Percentiles rank a stretch among this genome's conserved stretches.
phyloP scores from a whole-genome alignment of 2,113 vertebrate genomes.

The Chloropsis hardwickii region DNA sequence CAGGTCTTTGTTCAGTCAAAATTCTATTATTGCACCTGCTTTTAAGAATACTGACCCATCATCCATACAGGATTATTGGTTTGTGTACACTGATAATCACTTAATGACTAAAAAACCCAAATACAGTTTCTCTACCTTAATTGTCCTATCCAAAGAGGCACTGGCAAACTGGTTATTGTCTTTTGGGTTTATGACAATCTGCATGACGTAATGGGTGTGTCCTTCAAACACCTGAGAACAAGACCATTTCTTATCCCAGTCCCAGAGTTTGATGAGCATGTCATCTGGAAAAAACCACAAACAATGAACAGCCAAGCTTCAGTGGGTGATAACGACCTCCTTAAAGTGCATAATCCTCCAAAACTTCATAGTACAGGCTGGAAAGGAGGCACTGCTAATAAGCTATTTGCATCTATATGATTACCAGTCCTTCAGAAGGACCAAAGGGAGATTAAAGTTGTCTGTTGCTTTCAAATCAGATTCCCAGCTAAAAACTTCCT shows the following conservation, averaged over 20 bases:
- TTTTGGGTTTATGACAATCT: conserved; percentile 99
- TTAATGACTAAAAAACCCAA: neutral
- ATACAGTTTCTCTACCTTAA: conserved; percentile 81
- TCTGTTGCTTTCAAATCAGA: neutral
- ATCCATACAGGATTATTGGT: neutral
- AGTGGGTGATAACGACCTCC: neutral
- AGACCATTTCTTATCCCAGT: conserved; percentile 99
- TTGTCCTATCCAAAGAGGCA: conserved; percentile 94
- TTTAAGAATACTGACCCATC: neutral
- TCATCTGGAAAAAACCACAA: conserved; percentile 80
- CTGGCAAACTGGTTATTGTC: conserved; percentile 99
- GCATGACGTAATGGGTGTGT: conserved; percentile 99
- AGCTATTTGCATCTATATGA: neutral
- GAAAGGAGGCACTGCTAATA: neutral
- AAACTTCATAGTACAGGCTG: neutral
- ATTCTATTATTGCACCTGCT: neutral
- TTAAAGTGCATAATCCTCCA: neutral
- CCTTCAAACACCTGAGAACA: conserved; percentile 99
- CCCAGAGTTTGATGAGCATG: conserved; percentile 99
- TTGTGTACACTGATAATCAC: neutral
- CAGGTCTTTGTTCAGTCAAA: neutral
- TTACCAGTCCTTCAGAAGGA: neutral
- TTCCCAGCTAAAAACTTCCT: neutral
- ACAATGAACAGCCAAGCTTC: neutral
- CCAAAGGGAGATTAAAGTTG: neutral